These are phyloP conservation scores for Epicauta chinensis DNA, from an alignment of 1,140 invertebrate species.

Conservation along the genomic window DNA sequence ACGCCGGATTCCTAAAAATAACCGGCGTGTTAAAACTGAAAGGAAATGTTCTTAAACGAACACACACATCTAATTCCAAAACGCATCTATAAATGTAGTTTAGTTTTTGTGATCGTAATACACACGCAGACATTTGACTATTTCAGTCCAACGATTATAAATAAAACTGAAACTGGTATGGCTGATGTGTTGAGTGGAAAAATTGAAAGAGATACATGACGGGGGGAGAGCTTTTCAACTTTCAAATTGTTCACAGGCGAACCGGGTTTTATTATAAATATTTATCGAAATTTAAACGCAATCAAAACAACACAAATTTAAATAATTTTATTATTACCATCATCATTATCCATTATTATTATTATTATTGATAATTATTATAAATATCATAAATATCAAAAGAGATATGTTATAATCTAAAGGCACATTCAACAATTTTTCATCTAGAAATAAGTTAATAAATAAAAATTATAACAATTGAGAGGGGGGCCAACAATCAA, in stretches of 20 bases:
- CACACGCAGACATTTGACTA: constrained; percentile 29
- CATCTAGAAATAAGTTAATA: constrained; percentile 8
- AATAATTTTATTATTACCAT: too few species aligned
- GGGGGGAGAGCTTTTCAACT: too few species aligned
- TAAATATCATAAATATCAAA: constrained; percentile 18
- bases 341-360: too few species aligned
- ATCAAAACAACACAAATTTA: too few species aligned
- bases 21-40: constrained; percentile 15
- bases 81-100: constrained; percentile 26
- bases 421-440: constrained; percentile 14
- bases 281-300: too few species aligned
- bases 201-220: too few species aligned
- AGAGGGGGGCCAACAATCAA: neutral
- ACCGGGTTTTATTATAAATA: too few species aligned
- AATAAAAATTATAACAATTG: constrained; percentile 7
- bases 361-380: constrained; percentile 4
- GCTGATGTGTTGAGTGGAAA: too few species aligned
- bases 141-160: constrained; percentile 16
- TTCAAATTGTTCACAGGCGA: too few species aligned
- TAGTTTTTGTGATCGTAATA: too few species aligned
- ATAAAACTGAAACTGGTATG: too few species aligned
- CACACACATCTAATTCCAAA: constrained; percentile 24
- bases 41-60: constrained; percentile 8
- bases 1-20: constrained; percentile 16
- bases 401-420: constrained; percentile 18